Conservation (phyloP, 2,797 vertebrate genomes). For the Hipposideros larvatus region DNA sequence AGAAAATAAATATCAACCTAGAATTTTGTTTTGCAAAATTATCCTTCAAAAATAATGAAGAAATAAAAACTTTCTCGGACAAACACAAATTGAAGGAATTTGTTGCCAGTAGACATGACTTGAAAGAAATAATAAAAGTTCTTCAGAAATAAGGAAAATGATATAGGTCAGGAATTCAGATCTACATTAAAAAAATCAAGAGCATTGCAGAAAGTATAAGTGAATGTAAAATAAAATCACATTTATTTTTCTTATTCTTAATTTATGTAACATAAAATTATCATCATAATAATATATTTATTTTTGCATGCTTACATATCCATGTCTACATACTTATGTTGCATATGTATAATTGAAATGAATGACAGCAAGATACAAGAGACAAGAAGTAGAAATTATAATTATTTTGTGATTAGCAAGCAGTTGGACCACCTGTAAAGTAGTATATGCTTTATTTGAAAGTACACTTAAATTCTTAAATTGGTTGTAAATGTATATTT, state of each 20-base stretch:
- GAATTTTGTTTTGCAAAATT: background rate
- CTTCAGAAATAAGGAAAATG: background rate
- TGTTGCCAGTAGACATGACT: background rate
- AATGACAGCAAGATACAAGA: background rate
- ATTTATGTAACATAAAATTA: background rate
- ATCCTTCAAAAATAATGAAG: background rate
- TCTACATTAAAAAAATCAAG: background rate
- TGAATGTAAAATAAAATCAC: background rate
- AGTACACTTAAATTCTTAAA: background rate
- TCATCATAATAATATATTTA: background rate
- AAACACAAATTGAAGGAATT: background rate
- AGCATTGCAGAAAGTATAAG: background rate
- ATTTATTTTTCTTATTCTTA: background rate
- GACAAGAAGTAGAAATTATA: background rate
- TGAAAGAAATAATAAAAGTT: background rate
- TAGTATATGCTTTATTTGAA: background rate
- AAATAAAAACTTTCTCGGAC: background rate
- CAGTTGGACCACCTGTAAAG: background rate
- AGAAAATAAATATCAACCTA: background rate
- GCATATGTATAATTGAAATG: background rate
- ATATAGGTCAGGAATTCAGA: background rate
- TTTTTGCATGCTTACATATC: background rate
- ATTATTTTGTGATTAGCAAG: background rate
- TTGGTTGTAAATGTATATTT: background rate
- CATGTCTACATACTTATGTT: background rate